Conservation (phyloP, 2,113 vertebrate species). For the Antechinus stuartii region DNA sequence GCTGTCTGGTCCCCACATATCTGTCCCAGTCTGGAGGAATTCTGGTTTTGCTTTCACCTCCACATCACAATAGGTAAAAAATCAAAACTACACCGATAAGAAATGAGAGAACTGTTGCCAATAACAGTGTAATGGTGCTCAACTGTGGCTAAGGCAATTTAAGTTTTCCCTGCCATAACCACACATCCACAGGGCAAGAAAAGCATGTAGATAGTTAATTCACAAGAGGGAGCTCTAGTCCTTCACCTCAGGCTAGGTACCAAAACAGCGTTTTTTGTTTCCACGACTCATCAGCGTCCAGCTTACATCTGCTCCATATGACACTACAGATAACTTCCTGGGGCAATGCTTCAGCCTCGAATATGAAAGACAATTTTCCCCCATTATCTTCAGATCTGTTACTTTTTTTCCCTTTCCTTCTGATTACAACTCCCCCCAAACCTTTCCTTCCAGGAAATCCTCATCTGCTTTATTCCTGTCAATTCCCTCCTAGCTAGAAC, state of each 20-base stretch:
- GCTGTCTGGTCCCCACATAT: not conserved
- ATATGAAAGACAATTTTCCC: not conserved
- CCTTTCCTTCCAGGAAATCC: not conserved
- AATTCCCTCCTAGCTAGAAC: not conserved
- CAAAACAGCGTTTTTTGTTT: not conserved
- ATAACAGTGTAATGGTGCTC: not conserved
- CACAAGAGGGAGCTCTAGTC: not conserved
- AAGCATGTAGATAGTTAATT: not conserved
- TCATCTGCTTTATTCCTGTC: not conserved
- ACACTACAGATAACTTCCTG: not conserved
- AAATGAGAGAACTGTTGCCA: not conserved
- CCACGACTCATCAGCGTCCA: not conserved
- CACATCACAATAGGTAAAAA: not conserved
- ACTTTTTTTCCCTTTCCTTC: not conserved
- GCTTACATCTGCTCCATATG: not conserved
- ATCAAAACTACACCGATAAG: not conserved
- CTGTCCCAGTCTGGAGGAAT: not conserved
- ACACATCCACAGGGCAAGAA: not conserved
- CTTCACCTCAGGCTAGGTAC: not conserved
- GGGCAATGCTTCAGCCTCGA: not conserved
- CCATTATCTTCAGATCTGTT: not conserved
- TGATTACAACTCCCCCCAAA: not conserved
- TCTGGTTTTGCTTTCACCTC: not conserved
- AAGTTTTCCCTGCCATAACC: not conserved
- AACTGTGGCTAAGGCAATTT: not conserved